These are phyloP conservation scores for Hafferia zeledoni DNA, from an alignment of 2,797 vertebrate species.

Conservation along the genomic window DNA sequence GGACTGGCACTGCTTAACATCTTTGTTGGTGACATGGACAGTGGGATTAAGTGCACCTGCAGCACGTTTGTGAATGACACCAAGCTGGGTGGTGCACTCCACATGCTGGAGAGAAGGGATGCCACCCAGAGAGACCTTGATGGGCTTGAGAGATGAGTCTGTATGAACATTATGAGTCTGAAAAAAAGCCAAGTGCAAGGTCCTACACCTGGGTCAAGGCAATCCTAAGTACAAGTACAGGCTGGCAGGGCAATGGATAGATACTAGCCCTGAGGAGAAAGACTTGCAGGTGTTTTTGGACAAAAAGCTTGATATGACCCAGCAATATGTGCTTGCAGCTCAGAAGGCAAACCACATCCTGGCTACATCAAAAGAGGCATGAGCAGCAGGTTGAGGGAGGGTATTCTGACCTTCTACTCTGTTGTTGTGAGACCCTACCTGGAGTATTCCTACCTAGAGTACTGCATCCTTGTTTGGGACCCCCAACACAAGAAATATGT, in stretches of 20 bases:
- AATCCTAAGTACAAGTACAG: not conserved
- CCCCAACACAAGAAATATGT: not conserved
- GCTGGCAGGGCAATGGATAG: not conserved
- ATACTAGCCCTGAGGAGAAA: not conserved
- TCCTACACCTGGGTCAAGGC: accelerated
- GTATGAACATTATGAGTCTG: not conserved
- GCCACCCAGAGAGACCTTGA: too few species aligned
- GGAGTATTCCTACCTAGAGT: not conserved
- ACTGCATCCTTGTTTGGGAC: not conserved
- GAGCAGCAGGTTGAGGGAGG: not conserved
- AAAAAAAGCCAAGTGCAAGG: not conserved
- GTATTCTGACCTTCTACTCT: not conserved
- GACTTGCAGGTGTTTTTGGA: not conserved
- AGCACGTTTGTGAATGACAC: not conserved
- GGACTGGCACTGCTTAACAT: not conserved
- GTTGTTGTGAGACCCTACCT: not conserved
- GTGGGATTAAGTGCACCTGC: not conserved
- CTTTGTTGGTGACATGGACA: accelerated
- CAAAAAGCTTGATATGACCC: not conserved
- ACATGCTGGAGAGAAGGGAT: not conserved
- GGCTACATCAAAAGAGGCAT: not conserved
- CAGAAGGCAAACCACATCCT: not conserved
- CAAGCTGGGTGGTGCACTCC: not conserved
- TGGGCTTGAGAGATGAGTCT: not conserved
- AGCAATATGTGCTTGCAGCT: not conserved